Percentiles rank a stretch among this genome's conserved stretches.
phyloP scores from a whole-genome alignment of 2,797 vertebrate genomes.

The Lacerta bilineata region DNA sequence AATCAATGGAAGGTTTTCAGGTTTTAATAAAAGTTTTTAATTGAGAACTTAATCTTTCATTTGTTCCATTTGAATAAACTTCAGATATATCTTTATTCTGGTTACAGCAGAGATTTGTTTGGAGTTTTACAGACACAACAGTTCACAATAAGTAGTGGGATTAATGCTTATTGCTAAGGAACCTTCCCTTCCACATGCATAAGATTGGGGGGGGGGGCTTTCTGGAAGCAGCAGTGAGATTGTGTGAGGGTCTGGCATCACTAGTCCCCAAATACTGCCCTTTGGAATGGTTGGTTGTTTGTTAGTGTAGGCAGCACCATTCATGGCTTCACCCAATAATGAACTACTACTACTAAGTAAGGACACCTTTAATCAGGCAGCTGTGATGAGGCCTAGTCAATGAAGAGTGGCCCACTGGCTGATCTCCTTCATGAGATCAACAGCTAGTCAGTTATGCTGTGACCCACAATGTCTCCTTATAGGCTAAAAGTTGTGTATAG shows the following conservation, averaged over 20 bases:
- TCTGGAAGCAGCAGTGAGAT: not conserved
- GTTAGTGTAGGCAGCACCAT: not conserved
- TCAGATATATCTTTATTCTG: slow-evolving; percentile 9
- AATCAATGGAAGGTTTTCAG: not conserved
- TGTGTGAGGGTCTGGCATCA: not conserved
- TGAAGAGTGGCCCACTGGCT: not conserved
- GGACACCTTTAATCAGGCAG: not conserved
- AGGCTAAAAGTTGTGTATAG: not conserved
- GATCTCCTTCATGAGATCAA: not conserved
- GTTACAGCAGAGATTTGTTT: not conserved
- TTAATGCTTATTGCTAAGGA: not conserved
- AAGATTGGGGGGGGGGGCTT: not conserved
- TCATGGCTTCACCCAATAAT: not conserved
- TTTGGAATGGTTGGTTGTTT: too few species aligned
- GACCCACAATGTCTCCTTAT: not conserved
- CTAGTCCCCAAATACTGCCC: not conserved
- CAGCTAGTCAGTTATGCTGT: not conserved
- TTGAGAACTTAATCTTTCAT: slow-evolving; percentile 39
- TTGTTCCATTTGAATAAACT: slow-evolving; percentile 48
- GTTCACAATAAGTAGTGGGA: not conserved
- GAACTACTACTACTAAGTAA: not conserved
- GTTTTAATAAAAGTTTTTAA: slow-evolving; percentile 13
- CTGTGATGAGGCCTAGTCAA: not conserved
- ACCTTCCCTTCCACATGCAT: not conserved
- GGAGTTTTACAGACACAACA: not conserved